Conservation (phyloP, 1,140 invertebrate species). For the Fopius arisanus region DNA sequence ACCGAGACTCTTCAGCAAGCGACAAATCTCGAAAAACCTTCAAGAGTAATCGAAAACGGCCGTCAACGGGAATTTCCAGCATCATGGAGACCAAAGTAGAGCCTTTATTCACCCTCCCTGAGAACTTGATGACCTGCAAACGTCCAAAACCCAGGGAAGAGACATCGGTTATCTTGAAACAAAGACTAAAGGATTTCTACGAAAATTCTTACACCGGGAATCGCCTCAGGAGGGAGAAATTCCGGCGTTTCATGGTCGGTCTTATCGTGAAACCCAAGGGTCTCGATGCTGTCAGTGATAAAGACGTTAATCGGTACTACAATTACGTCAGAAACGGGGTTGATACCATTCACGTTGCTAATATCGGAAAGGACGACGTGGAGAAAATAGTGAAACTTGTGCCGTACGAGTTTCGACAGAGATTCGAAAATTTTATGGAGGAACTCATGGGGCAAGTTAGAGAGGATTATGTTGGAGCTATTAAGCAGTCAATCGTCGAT, state of each 20-base stretch:
- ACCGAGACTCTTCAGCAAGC: background rate
- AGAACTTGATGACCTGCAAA: constrained; percentile 33
- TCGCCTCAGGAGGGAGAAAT: constrained; percentile 55
- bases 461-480: constrained; percentile 82
- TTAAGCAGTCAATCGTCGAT: constrained; percentile 87
- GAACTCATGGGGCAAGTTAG: constrained; percentile 73
- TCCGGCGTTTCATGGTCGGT: constrained; percentile 78
- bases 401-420: constrained; percentile 63
- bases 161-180: background rate
- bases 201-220: constrained; percentile 32
- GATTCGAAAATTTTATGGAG: constrained; percentile 68
- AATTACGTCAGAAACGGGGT: constrained; percentile 90
- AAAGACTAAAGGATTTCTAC: constrained; percentile 31
- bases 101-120: constrained; percentile 41
- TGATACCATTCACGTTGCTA: constrained; percentile 85
- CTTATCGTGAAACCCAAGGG: constrained; percentile 70
- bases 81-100: constrained; percentile 35
- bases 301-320: constrained; percentile 80
- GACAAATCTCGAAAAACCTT: background rate
- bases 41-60: constrained; percentile 18
- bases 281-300: constrained; percentile 62
- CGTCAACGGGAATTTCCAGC: constrained; percentile 23
- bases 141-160: constrained; percentile 28
- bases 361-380: constrained; percentile 73
- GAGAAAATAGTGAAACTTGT: constrained; percentile 64